Evolutionary conservation across 2,888 invertebrate species (phyloP).

Genomic region (Diloba caeruleocephala): DNA sequence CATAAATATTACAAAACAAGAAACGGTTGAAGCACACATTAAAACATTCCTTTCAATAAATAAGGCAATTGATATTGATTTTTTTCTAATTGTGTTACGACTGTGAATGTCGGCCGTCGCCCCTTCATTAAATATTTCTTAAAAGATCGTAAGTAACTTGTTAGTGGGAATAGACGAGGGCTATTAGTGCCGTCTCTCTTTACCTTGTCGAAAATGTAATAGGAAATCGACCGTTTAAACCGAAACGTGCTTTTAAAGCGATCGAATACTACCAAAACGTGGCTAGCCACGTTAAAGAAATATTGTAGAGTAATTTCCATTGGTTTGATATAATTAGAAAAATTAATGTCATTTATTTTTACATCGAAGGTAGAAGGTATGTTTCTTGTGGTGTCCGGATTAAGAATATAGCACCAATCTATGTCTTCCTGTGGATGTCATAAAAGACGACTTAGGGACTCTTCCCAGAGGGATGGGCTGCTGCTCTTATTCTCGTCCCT

Average conservation of each 20-base stretch:
- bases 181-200: conserved; percentile 66
- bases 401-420: no score
- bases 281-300: background rate
- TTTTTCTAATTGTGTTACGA: conserved; percentile 78
- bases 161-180: conserved; percentile 63
- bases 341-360: no score
- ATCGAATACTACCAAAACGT: background rate
- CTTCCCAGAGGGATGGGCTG: no score
- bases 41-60: conserved; percentile 66
- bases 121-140: conserved; percentile 83
- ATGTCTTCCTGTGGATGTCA: no score
- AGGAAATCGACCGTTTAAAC: conserved; percentile 32
- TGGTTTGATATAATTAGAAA: background rate
- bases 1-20: conserved; percentile 7
- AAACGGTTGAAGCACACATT: conserved; percentile 5
- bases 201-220: conserved; percentile 44
- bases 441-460: no score
- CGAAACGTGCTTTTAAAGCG: conserved; percentile 5
- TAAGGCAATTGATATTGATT: conserved; percentile 78
- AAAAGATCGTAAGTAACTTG: conserved; percentile 77
- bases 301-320: background rate
- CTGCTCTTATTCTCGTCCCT: no score
- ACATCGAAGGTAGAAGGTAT: no score
- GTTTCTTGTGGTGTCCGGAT: no score
- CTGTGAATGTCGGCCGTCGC: conserved; percentile 69